Percentiles rank a stretch among this genome's conserved stretches.
Conservation (phyloP, 2,113 vertebrate species). For the Scomber japonicus region DNA sequence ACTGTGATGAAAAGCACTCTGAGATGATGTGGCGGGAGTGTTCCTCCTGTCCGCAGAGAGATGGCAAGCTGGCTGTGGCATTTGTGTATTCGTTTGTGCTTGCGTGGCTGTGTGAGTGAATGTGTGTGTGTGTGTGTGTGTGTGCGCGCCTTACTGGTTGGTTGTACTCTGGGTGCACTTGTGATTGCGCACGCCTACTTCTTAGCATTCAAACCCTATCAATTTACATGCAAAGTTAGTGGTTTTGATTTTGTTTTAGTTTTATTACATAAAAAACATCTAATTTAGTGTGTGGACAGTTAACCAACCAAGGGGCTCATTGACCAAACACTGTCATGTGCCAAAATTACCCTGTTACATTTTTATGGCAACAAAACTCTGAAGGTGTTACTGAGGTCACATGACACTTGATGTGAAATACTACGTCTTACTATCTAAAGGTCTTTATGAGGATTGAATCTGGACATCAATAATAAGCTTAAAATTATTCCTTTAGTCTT, state of each 20-base stretch:
- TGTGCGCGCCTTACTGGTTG: slow-evolving; percentile 28
- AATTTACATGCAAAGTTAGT: slow-evolving; percentile 31
- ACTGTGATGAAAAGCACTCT: slow-evolving; percentile 86
- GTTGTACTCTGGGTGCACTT: slow-evolving; percentile 37
- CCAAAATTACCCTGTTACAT: not conserved
- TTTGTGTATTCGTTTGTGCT: slow-evolving; percentile 72
- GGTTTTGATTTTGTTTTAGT: slow-evolving; percentile 13
- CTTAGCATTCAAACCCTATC: slow-evolving; percentile 24
- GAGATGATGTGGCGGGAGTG: slow-evolving; percentile 85
- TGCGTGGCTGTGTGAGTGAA: slow-evolving; percentile 45
- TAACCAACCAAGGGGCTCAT: not conserved
- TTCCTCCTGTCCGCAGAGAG: slow-evolving; percentile 81
- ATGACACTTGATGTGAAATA: not conserved
- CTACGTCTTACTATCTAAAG: not conserved
- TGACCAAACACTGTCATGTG: not conserved
- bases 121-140: slow-evolving; percentile 28
- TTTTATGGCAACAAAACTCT: not conserved
- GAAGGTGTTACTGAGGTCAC: not conserved
- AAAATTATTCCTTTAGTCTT: not conserved
- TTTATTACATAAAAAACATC: not conserved
- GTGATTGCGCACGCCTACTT: slow-evolving; percentile 42
- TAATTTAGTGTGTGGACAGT: not conserved
- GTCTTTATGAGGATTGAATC: not conserved
- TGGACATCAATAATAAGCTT: not conserved
- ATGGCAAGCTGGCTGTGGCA: slow-evolving; percentile 76